Base-by-base conservation (phyloP, 2,888 invertebrate species). In the Beris chalybata region DNA sequence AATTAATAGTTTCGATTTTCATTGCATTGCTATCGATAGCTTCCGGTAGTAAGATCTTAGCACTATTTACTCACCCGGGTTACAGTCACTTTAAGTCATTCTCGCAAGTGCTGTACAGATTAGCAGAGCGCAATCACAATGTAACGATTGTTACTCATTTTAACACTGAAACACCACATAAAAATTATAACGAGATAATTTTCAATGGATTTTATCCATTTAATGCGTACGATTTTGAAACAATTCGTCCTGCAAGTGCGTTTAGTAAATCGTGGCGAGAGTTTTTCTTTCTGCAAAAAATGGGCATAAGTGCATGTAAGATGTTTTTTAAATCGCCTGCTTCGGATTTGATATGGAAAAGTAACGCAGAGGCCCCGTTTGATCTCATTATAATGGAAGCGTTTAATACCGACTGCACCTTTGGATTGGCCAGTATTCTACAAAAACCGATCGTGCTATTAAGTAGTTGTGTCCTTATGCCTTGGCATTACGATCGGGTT, bases 121-220 rank as follows among this genome's bases (percentile, higher is more conserved):
- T 91, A 63, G 86, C 22, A 22, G 79, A 76, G 43, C 82, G 84
- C 59, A 90, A 89, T 0, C 89, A 91, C 72, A 83, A 86, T 68
- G 77, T 91, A 0, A 89, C 89, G 0, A 86, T 89, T 5, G 82
- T 89, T 48, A 87, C 87, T 3, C 85, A 86, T 75, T 89, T 86
- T 70, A 86, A 87, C 1, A 78, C 82, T 70, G 78, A 81, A 15
- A 74, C 81, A 52, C 78, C 83, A 0, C 72, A 82, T 3, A 73
- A 77, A 9, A 86, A 86, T 74, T 89, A 89, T 73, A 82, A 82
- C 55, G 86, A 89, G 69, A 81, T 90, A 12, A 81, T 83, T 69
- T 75, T 88, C 55, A 76, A 76, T 4, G 79, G 82, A 73, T 74
- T n/a, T 47, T 75, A 15, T 4, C 73, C 70, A 72, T 68, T 74